Percentiles rank a stretch among this genome's conserved stretches.
These are phyloP conservation scores for Martes martes DNA, from an alignment of 2,113 vertebrate genomes.

Conservation along the genomic window DNA sequence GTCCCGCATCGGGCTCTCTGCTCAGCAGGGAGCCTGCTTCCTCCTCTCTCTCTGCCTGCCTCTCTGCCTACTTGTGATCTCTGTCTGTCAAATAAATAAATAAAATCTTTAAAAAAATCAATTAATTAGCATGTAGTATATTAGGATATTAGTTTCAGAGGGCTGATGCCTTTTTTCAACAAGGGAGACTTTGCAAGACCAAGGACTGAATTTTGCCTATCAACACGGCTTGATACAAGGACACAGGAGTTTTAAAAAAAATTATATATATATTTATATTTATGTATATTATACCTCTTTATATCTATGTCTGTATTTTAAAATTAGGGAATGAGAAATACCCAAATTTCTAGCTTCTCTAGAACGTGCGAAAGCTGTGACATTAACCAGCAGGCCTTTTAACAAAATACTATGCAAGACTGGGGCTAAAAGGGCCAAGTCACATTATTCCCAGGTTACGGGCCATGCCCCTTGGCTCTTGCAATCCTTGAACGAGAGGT, in stretches of 20 bases:
- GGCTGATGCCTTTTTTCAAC: neutral
- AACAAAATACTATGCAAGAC: neutral
- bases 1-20: too few species aligned
- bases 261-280: neutral
- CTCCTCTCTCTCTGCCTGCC: too few species aligned
- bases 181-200: neutral
- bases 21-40: too few species aligned
- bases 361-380: neutral
- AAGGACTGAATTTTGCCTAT: neutral
- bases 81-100: too few species aligned
- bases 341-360: neutral
- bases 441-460: too few species aligned
- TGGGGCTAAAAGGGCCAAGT: fast-evolving
- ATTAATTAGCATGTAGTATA: neutral
- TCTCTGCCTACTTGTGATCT: too few species aligned
- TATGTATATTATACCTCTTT: neutral
- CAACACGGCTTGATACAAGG: neutral
- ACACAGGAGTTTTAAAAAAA: neutral
- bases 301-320: neutral
- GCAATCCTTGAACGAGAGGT: neutral
- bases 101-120: neutral
- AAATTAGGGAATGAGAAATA: neutral
- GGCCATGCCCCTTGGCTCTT: neutral
- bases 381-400: neutral
- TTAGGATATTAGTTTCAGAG: neutral